Evolutionary conservation across 2,113 vertebrate genomes (phyloP), one percentile per base, ranked within the genome.

Genomic region (Oryzias curvinotus): DNA sequence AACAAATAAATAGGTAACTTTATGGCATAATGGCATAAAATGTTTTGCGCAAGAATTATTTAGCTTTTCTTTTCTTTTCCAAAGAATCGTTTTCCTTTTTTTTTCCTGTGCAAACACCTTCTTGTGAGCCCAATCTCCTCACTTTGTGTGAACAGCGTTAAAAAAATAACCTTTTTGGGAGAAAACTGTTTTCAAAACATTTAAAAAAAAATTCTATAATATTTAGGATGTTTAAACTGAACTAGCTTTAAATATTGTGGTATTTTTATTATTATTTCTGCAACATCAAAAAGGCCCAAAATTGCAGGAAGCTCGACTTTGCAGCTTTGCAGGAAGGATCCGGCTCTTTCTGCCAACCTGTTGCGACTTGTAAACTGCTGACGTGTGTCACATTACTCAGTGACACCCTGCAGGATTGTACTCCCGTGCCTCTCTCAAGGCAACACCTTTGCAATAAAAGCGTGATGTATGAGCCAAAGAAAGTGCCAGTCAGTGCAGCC

Each of bases 351-450:
- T 54, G 61, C 13, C 17, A 47, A 74, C 74, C 58, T 75, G 74
- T 62, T 74, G 71, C 62, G 57, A 79, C 80, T 50, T 73, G 80
- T 57, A 48, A 47, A 77, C 77, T 72, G 17, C 52, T 53, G n/a
- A 68, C 19, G 52, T 62, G 58, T 70, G 64, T 78, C 73, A 63
- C 58, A 59, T 79, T 65, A 60, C 71, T 64, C 64, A 56, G 68
- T 17, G 57, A 79, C 72, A 60, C 47, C 49, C 58, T 53, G 64
- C 53, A 7, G 60, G 56, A 63, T 51, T 52, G 62, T 56, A 57
- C 58, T 17, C 60, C 47, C 17, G 23, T 5, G 5, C 41, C 50
- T 58, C 48, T 7, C 47, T 41, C 25, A 23, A n/a, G 46, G 17
- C 50, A 52, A 51, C 3, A 19, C 25, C 51, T 61, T 16, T 0